phyloP scores from a whole-genome alignment of 2,797 vertebrate species.

The Chloroceryle amazona region DNA sequence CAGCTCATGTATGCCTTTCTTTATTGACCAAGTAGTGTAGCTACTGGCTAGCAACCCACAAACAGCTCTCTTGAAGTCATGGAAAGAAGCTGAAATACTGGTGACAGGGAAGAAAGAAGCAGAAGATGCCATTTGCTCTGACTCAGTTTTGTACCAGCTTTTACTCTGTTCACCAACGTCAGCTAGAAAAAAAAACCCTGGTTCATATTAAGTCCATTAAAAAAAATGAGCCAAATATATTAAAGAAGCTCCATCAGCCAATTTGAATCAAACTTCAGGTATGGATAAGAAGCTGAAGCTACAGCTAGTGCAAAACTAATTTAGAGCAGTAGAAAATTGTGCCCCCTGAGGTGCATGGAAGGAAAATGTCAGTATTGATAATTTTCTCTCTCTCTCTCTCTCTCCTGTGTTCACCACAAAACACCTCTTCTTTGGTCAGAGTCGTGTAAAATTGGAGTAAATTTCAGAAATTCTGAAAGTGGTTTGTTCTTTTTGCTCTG shows the following conservation, averaged over 20 bases:
- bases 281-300: neutral
- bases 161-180: neutral
- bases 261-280: neutral
- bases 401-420: neutral
- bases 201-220: neutral
- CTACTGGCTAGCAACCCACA: neutral
- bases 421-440: neutral
- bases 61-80: neutral
- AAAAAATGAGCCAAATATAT: neutral
- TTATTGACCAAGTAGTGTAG: neutral
- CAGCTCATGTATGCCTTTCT: neutral
- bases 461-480: neutral
- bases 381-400: neutral
- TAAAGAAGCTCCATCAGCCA: neutral
- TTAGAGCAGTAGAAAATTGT: neutral
- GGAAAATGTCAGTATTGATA: neutral
- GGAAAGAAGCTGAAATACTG: neutral
- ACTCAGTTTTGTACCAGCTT: neutral
- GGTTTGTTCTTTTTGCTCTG: neutral
- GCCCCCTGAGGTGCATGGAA: neutral
- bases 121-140: neutral
- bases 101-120: neutral
- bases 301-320: neutral
- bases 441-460: neutral
- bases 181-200: neutral